Base-by-base conservation (phyloP, 35 echinoderm and acorn worm genomes). In the Lytechinus variegatus region DNA sequence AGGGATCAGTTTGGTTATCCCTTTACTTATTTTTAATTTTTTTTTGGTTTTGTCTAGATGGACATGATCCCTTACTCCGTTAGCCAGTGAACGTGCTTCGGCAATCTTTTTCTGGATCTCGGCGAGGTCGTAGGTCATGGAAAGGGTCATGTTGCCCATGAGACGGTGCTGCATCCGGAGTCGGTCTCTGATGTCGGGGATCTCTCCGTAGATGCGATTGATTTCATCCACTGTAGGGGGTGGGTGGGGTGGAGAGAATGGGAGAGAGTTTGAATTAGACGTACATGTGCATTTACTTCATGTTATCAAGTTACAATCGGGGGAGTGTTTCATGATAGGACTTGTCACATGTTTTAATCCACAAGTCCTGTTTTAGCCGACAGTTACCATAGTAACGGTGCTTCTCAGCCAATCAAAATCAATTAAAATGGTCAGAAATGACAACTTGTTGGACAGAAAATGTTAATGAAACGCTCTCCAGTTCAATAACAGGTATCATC, bases 61-160 rank as follows among this genome's bases (percentile, higher is more conserved):
- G 94, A 95, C 53, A 86, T 56, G 90, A 92, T 95, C 72, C 97
- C 97, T 96, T 91, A 98, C 97, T 33, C 96, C 96, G 52, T 96
- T 95, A 90, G 97, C 97, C 24, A 97, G 54, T 44, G 97, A 97
- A 89, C 97, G 94, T 11, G 97, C 97, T 29, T 95, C 88, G 86
- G 87, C 96, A 86, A 98, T 98, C 96, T 95, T 97, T 94, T 95
- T 95, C 94, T 95, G 94, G 61, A 98, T 91, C 87, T 97, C 97
- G 3, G 54, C 94, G 27, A 98, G 94, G 89, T 95, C 88, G 14
- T 97, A 97, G 16, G 95, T 52, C 52, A 98, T 94, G 33, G 13
- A 66, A 13, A 95, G 24, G 9, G 97, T 97, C 89, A 97, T 89
- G 86, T 98, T 98, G 58, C 72, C 21, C 29, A 98, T 91, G 27